Evolutionary conservation across 2,113 vertebrate species (phyloP).

Genomic region (Ciconia boyciana): DNA sequence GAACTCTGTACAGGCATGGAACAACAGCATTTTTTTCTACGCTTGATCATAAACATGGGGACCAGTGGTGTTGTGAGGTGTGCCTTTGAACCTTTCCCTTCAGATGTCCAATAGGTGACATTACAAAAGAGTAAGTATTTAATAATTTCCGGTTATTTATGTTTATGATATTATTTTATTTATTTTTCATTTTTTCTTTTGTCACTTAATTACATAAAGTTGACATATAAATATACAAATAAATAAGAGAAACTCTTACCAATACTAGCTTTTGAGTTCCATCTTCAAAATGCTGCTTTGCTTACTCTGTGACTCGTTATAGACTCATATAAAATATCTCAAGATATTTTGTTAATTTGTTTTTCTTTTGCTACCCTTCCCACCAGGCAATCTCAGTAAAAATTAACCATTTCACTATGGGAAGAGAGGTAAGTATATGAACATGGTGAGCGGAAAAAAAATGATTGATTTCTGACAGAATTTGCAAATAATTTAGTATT

Average conservation of each 20-base stretch:
- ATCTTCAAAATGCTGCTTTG: background rate
- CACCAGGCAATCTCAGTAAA: background rate
- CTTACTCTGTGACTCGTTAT: background rate
- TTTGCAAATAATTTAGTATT: background rate
- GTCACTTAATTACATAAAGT: background rate
- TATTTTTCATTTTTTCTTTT: background rate
- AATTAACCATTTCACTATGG: background rate
- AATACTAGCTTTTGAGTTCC: background rate
- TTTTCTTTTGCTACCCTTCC: background rate
- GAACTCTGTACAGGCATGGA: background rate
- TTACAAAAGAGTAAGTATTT: background rate
- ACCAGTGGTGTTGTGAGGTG: background rate
- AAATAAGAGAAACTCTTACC: background rate
- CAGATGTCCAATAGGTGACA: background rate
- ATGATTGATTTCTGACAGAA: background rate
- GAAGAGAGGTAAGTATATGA: background rate
- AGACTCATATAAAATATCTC: background rate
- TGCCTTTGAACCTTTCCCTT: background rate
- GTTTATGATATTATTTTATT: background rate
- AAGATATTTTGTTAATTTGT: background rate
- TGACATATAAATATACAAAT: background rate
- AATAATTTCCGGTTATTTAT: background rate
- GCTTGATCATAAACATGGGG: background rate
- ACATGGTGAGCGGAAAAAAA: background rate
- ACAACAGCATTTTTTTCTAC: background rate